phyloP scores from a whole-genome alignment of 2,797 vertebrate species.

The Sebastes jordani region DNA sequence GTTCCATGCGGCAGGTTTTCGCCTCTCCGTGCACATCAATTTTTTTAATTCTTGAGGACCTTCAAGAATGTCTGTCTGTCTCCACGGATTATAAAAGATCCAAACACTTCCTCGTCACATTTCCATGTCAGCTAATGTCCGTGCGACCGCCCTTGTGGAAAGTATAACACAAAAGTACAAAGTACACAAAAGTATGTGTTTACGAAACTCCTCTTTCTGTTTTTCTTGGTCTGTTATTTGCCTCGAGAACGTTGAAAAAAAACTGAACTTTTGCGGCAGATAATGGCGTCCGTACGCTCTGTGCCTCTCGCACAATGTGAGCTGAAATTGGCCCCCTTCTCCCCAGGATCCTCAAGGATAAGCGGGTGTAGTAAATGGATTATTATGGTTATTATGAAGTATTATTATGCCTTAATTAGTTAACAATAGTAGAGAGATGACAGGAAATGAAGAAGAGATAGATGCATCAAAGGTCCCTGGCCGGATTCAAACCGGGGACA shows the following conservation, averaged over 20 bases:
- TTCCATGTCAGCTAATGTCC: accelerated
- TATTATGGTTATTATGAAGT: not conserved
- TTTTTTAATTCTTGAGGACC: not conserved
- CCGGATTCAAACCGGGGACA: accelerated
- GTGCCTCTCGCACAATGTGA: no score
- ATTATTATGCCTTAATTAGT: not conserved
- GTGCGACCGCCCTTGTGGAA: no score
- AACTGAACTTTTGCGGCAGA: no score
- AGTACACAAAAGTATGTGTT: no score
- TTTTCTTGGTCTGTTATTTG: accelerated
- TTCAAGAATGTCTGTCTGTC: not conserved
- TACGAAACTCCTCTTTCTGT: no score
- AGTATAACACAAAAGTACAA: no score
- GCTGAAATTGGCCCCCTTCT: no score
- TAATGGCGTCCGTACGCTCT: accelerated
- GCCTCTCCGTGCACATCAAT: not conserved
- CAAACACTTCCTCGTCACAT: not conserved
- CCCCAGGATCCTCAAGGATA: no score
- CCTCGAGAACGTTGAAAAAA: no score
- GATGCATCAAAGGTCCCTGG: not conserved
- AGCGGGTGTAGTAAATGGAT: not conserved
- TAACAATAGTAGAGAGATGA: not conserved
- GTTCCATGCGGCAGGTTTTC: not conserved
- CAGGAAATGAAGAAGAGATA: not conserved
- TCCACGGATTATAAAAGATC: not conserved